phyloP scores from a whole-genome alignment of 2,888 invertebrate genomes.

The Pherbina coryleti region DNA sequence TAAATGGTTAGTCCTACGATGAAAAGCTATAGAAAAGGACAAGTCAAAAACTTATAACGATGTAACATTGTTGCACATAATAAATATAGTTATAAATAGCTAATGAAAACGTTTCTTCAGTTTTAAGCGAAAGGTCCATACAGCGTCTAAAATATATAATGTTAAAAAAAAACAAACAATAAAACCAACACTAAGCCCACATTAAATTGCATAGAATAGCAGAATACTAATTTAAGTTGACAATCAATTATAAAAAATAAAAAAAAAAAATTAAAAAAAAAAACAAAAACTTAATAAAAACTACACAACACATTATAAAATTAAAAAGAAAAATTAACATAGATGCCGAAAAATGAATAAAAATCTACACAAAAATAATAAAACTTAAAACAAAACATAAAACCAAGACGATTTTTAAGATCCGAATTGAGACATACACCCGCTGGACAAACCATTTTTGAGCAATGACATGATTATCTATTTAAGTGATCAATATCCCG shows the following conservation, averaged over 20 bases:
- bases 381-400: not conserved
- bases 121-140: no score
- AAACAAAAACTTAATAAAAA: not conserved
- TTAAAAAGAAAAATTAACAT: not conserved
- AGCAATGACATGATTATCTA: no score
- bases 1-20: no score
- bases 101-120: no score
- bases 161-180: not conserved
- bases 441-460: no score
- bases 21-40: no score
- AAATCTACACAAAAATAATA: not conserved
- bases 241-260: conserved; percentile 41
- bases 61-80: not conserved
- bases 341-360: not conserved
- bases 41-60: not conserved
- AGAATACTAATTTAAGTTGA: conserved; percentile 39
- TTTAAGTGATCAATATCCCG: no score
- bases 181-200: not conserved
- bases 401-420: no score
- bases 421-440: not conserved
- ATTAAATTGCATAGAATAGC: not conserved
- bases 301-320: not conserved
- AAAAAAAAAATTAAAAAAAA: conserved; percentile 28
- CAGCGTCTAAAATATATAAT: not conserved
- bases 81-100: no score